phyloP scores from a whole-genome alignment of 2,888 invertebrate genomes.

The Drosophila austrosaltans region DNA sequence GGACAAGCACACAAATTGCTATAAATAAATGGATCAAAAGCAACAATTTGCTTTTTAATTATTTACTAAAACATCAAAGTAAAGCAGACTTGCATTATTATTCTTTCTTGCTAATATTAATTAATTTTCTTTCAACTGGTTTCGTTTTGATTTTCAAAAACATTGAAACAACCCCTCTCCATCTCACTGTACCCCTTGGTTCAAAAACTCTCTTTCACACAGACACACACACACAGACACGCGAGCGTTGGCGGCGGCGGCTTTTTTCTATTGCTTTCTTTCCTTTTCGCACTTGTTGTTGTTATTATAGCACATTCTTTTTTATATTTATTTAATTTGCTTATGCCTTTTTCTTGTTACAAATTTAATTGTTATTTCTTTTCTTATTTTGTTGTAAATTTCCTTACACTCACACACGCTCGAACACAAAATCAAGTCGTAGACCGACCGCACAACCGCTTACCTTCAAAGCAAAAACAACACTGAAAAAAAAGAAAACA shows the following conservation, averaged over 20 bases:
- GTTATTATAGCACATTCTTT: constrained; percentile 12
- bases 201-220: constrained; percentile 32
- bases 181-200: constrained; percentile 5
- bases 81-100: not conserved
- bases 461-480: not conserved
- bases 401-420: constrained; percentile 3
- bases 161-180: constrained; percentile 40
- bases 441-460: not conserved
- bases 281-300: constrained; percentile 31
- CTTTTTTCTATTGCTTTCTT: constrained; percentile 19
- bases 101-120: not conserved
- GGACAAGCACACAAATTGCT: constrained; percentile 22
- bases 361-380: not conserved
- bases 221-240: constrained; percentile 24
- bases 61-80: not conserved
- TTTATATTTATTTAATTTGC: constrained; percentile 35
- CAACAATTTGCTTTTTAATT: not conserved
- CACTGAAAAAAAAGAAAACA: constrained; percentile 1
- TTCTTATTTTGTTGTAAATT: not conserved
- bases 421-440: not conserved
- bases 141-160: constrained; percentile 52
- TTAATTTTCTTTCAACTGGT: constrained; percentile 9
- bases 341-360: constrained; percentile 43
- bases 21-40: not conserved
- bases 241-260: constrained; percentile 28